Percentiles rank a stretch among this genome's conserved stretches.
These are phyloP conservation scores for Arctocebus calabarensis DNA, from an alignment of 2,797 vertebrate genomes.

Conservation along the genomic window DNA sequence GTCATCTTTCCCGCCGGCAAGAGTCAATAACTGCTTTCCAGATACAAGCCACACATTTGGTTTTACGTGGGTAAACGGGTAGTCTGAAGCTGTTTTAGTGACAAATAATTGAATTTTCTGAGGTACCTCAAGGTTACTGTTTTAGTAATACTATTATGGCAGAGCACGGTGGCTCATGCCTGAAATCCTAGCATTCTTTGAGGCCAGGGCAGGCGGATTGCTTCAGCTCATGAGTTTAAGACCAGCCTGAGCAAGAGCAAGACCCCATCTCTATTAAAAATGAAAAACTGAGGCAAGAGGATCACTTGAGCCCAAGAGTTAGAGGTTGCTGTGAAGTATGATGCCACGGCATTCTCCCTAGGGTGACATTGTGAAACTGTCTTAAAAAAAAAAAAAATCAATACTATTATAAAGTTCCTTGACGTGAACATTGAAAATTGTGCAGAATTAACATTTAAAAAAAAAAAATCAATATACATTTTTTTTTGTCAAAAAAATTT, in stretches of 20 bases:
- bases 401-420: conserved; percentile 31
- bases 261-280: no score
- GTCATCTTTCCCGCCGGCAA: background rate
- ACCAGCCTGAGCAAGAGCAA: no score
- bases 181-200: no score
- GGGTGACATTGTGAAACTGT: no score
- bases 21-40: background rate
- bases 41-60: background rate
- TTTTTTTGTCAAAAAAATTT: background rate
- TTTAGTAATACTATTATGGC: conserved; percentile 17
- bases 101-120: conserved; percentile 18
- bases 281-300: no score
- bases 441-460: conserved; percentile 9
- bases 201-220: no score
- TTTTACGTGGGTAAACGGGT: conserved; percentile 9
- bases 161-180: no score
- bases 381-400: background rate
- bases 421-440: conserved; percentile 23
- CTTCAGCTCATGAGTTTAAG: no score
- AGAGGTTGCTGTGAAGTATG: no score
- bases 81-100: background rate
- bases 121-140: background rate
- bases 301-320: no score
- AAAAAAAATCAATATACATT: conserved; percentile 14
- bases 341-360: no score